These are phyloP conservation scores for Synergus gifuensis DNA, from an alignment of 2,888 invertebrate genomes.

Conservation along the genomic window DNA sequence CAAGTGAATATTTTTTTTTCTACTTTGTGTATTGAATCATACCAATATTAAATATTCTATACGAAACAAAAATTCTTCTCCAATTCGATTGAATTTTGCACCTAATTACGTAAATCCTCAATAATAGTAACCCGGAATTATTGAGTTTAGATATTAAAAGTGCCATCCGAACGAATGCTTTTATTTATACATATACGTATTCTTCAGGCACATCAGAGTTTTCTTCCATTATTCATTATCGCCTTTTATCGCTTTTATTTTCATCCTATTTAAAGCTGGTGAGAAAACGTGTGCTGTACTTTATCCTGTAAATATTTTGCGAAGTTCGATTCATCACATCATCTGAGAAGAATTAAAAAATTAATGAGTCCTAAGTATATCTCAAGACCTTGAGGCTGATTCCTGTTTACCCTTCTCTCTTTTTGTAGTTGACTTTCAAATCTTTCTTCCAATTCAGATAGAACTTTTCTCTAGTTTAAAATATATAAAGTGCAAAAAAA, in stretches of 20 bases:
- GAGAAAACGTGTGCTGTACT: too few species aligned
- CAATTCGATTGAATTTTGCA: not conserved
- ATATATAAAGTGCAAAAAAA: too few species aligned
- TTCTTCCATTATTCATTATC: not conserved
- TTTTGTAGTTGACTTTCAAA: too few species aligned
- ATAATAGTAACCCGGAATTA: too few species aligned
- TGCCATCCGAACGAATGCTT: not conserved
- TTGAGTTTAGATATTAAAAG: not conserved
- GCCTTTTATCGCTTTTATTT: not conserved
- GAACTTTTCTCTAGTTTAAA: too few species aligned
- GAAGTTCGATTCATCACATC: too few species aligned
- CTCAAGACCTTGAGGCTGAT: too few species aligned
- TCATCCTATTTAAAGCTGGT: not conserved
- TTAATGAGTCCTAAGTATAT: too few species aligned
- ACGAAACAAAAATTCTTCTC: too few species aligned
- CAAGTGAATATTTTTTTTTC: not conserved
- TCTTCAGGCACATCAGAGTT: not conserved
- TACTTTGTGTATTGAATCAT: not conserved
- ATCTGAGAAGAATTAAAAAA: too few species aligned
- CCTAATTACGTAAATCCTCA: not conserved
- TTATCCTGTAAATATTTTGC: not conserved
- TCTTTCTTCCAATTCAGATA: too few species aligned
- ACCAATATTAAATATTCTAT: not conserved
- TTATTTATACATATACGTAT: not conserved
- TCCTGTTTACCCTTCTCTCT: too few species aligned